These are phyloP conservation scores for Oryzias curvinotus DNA, from an alignment of 2,113 vertebrate species.

Conservation along the genomic window DNA sequence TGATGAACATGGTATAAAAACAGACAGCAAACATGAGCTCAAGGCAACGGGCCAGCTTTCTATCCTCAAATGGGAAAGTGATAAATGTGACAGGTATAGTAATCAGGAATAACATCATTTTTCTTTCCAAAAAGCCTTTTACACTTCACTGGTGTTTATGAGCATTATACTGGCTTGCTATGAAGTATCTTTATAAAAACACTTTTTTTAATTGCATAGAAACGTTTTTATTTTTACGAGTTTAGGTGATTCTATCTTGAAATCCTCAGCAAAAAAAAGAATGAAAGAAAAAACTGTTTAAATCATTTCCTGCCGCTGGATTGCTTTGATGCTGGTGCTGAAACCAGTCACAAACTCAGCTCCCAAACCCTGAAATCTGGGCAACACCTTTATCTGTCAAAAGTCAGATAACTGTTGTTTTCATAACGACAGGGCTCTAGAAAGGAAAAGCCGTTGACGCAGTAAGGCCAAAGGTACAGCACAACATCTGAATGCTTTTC, in stretches of 20 bases:
- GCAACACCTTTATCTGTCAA: constrained; percentile 3
- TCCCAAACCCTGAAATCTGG: not conserved
- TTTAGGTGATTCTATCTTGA: not conserved
- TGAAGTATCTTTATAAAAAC: constrained; percentile 39
- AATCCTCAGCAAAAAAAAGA: too few species aligned
- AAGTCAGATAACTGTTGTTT: constrained; percentile 28
- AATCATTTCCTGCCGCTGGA: not conserved
- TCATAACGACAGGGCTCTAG: constrained; percentile 26
- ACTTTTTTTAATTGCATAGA: constrained; percentile 15
- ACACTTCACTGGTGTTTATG: constrained; percentile 58
- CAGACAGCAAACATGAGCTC: constrained; percentile 17
- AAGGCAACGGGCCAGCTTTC: constrained; percentile 1
- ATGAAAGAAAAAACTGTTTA: too few species aligned
- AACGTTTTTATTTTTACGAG: not conserved
- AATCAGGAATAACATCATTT: constrained; percentile 58
- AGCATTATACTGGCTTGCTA: constrained; percentile 51
- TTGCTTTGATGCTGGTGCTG: not conserved
- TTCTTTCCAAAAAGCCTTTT: constrained; percentile 52
- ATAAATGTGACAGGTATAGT: constrained; percentile 40
- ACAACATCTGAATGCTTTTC: constrained; percentile 27
- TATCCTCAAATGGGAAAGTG: constrained; percentile 11
- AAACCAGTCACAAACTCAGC: not conserved
- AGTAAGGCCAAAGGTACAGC: constrained; percentile 5
- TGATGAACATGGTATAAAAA: constrained; percentile 17
- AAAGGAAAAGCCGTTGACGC: constrained; percentile 4